A percentile compares a stretch with the other conserved stretches of the same genome.
These are phyloP conservation scores for Marisa cornuarietis DNA, from an alignment of 1,140 invertebrate genomes.

Conservation along the genomic window DNA sequence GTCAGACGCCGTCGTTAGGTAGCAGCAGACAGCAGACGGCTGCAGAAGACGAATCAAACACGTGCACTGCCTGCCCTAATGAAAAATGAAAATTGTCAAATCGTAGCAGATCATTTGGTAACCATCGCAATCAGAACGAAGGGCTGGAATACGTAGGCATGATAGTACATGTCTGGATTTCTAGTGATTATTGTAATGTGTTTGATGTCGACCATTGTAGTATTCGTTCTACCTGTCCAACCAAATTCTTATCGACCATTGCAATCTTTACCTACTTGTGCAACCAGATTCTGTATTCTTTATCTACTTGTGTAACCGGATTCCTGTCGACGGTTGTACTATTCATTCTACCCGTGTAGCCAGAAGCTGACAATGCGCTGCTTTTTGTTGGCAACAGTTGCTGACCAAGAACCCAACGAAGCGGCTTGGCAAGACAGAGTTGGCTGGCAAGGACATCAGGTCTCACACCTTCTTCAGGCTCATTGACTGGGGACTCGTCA, in stretches of 20 bases:
- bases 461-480: constrained; percentile 2
- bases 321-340: not conserved
- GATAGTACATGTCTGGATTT: not conserved
- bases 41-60: too few relatives aligned
- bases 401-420: constrained; percentile 12
- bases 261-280: too few relatives aligned
- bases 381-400: not conserved
- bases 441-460: constrained; percentile 4
- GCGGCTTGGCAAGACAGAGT: not conserved
- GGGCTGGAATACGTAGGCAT: not conserved
- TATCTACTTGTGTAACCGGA: too few relatives aligned
- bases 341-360: not conserved
- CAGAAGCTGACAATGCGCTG: not conserved
- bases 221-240: too few relatives aligned
- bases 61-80: too few relatives aligned
- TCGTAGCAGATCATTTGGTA: too few relatives aligned
- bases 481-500: constrained; percentile 1
- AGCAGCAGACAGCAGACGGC: too few relatives aligned
- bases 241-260: too few relatives aligned
- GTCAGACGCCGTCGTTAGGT: too few relatives aligned
- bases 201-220: not conserved
- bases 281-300: too few relatives aligned
- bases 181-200: not conserved
- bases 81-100: too few relatives aligned
- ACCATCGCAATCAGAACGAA: not conserved